phyloP scores from a whole-genome alignment of 2,888 invertebrate species.

The Oithona nana region DNA sequence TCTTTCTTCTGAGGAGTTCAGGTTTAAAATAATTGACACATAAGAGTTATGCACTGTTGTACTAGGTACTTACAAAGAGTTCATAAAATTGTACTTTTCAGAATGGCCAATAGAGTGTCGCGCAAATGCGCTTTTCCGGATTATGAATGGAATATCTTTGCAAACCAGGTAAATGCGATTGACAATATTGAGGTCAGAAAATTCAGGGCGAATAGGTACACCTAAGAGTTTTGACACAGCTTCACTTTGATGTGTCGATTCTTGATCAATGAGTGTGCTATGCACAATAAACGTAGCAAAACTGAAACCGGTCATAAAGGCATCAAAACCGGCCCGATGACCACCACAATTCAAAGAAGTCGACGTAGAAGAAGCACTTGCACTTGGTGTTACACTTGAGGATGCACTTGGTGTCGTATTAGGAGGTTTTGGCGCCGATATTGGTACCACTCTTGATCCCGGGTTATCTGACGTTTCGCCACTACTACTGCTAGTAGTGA shows the following conservation, averaged over 20 bases:
- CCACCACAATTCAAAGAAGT: constrained; percentile 20
- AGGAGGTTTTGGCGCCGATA: too few species aligned
- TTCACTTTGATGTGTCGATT: neutral
- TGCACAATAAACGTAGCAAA: constrained; percentile 25
- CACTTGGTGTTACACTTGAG: neutral
- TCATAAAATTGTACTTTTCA: too few species aligned
- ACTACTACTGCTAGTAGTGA: neutral
- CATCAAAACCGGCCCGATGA: constrained; percentile 31
- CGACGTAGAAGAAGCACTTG: neutral
- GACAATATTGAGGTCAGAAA: constrained; percentile 22
- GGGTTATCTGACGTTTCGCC: too few species aligned
- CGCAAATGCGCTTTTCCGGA: constrained; percentile 26
- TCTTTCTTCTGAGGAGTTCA: too few species aligned
- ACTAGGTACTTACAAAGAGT: too few species aligned
- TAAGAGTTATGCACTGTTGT: too few species aligned
- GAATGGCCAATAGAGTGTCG: constrained; percentile 23
- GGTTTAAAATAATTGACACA: too few species aligned
- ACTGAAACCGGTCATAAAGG: constrained; percentile 31
- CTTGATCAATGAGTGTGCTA: constrained; percentile 19
- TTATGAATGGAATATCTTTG: constrained; percentile 28
- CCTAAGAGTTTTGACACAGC: neutral
- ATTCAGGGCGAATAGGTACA: neutral
- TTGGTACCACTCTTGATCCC: too few species aligned
- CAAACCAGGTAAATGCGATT: constrained; percentile 28
- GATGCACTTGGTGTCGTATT: neutral